These are phyloP conservation scores for Bursaphelenchus mucronatus DNA, from an alignment of 1,140 invertebrate species.

Conservation along the genomic window DNA sequence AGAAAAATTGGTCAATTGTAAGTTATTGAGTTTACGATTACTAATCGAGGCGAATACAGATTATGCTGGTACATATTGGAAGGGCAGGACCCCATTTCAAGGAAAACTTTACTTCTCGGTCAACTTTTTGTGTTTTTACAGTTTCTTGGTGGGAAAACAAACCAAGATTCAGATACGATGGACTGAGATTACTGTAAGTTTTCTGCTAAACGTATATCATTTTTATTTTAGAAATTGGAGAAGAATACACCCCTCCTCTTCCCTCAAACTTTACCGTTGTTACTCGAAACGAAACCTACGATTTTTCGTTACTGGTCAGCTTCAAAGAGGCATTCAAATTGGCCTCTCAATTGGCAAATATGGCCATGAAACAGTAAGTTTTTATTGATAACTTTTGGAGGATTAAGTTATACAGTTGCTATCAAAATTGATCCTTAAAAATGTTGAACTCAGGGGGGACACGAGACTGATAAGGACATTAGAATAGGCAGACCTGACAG, in stretches of 20 bases:
- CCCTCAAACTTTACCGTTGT: conserved; percentile 77
- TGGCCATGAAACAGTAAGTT: conserved; percentile 85
- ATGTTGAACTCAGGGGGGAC: no score
- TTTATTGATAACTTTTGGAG: conserved; percentile 17
- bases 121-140: conserved; percentile 90
- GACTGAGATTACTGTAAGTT: conserved; percentile 65
- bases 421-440: neutral
- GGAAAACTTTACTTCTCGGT: conserved; percentile 93
- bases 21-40: conserved; percentile 65
- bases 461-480: no score
- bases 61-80: conserved; percentile 78
- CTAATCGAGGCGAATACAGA: conserved; percentile 58
- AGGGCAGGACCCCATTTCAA: conserved; percentile 81
- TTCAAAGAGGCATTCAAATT: conserved; percentile 81
- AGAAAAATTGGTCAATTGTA: conserved; percentile 93
- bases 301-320: conserved; percentile 83
- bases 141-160: conserved; percentile 84
- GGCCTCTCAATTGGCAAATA: conserved; percentile 89
- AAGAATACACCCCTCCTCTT: conserved; percentile 67
- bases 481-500: no score
- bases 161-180: conserved; percentile 78
- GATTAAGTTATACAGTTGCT: neutral
- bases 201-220: conserved; percentile 21
- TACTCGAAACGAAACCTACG: conserved; percentile 68
- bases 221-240: conserved; percentile 60